Base-by-base conservation (phyloP, 2,797 vertebrate species). In the Paguma larvata region DNA sequence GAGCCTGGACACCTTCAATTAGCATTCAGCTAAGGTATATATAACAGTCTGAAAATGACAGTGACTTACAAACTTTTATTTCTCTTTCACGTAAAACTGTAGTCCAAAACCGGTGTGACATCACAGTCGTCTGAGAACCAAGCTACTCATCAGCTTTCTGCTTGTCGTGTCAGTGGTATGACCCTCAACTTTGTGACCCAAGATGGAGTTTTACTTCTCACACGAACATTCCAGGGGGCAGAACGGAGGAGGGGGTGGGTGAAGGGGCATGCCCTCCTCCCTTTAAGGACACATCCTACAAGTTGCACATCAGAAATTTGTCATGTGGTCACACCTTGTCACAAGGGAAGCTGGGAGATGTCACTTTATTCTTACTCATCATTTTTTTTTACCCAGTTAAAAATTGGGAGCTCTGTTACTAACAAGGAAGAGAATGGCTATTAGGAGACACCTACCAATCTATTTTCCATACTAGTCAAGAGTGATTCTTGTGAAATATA, bases 51-150 rank as follows among this genome's bases (percentile, higher is more conserved):
- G 73, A 85, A 65, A 72, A 67, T 88, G 63, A 51, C 25, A 32
- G 56, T 79, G 38, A 41, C 53, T 79, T 23, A 56, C 21, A 56
- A 95, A 62, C 41, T 56, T 82, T 21, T 84, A 23, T 59, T 53
- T 53, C 59, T 91, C 25, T 85, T 73, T 73, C 63, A 91, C 86
- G 7, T 86, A 65, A 80, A 90, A 91, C 23, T 95, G 32, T 70
- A 53, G 30, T 70, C 27, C 19, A 86, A 62, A 73, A 15, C n/a
- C 65, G 27, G 12, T 48, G 21, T 53, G 38, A 51, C 38, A 59
- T 59, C 9, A 23, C 3, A 77, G 41, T 79, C 51, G 51, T 41
- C 51, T 62, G 14, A 90, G 51, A 94, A 77, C 25, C 23, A 78
- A 56, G 6, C 32, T 62, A 38, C 25, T 78, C 48, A 6, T 21